Base-by-base conservation (phyloP, 2,797 vertebrate genomes). In the Hozukius guyotensis region DNA sequence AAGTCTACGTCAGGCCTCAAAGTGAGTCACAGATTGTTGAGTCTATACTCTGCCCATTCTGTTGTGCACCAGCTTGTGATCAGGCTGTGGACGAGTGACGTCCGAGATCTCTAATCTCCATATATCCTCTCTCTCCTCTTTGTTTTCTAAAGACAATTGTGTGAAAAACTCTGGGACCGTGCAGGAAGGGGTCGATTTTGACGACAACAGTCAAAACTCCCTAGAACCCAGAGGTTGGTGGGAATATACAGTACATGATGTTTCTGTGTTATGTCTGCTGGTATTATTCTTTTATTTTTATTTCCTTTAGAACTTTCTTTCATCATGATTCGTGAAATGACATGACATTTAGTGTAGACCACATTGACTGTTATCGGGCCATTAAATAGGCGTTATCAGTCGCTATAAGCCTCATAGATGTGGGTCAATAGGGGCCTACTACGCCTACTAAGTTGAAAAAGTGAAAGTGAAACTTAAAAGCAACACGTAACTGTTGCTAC, bases 211-310 rank as follows among this genome's bases (percentile, higher is more conserved):
- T 95, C 97, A 99, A 95, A 99, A 99, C 97, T 98, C 97, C 90
- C 97, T 99, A 96, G 98, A 99, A 96, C 98, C 98, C 94, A 96
- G 97, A 98, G 98, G 98, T 99, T 93, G 93, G 98, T 99, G 96
- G 95, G 92, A 78, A 81, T n/a, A 18, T 49, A 60, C 91, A 92
- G 93, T 94, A 89, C 92, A 88, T 95, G 7, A 4, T 84, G 67
- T 69, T 34, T 68, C 55, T 66, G 24, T 67, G 55, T 67, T 24
- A 34, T 22, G 5, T 79, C 68, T 77, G 68, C 53, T 27, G 34
- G 46, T 38, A 46, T 59, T 22, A 32, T n/a, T 72, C 1, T 6
- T 56, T 52, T 60, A 6, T 63, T 74, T 72, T 80, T 8, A 31
- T 83, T 83, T 6, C 42, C 13, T 18, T 46, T 46, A 18, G 16